Conservation (phyloP, 92 coral and sea anemone genomes). For the Porites cylindrica region DNA sequence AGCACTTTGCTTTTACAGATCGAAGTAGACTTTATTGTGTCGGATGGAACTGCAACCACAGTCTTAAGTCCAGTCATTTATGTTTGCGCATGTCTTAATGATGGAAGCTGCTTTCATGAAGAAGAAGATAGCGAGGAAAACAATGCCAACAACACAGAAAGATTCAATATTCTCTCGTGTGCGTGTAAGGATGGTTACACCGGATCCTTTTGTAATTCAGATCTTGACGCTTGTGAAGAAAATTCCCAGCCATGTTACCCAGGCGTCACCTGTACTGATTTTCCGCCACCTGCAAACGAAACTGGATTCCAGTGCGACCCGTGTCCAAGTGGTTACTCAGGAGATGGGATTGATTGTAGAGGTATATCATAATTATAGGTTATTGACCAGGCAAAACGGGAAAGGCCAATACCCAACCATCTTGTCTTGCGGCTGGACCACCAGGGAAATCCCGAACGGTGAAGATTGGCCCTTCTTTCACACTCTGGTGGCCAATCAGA, state of each 20-base stretch:
- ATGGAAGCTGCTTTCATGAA: constrained; percentile 62
- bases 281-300: constrained; percentile 67
- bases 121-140: constrained; percentile 13
- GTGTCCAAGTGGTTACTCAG: constrained; percentile 80
- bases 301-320: constrained; percentile 77
- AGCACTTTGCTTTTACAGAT: constrained; percentile 35
- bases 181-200: constrained; percentile 71
- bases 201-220: constrained; percentile 71
- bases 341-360: constrained; percentile 74
- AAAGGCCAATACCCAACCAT: neutral
- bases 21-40: constrained; percentile 61
- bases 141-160: constrained; percentile 13
- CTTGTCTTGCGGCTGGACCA: too few species aligned
- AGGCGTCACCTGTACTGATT: constrained; percentile 64
- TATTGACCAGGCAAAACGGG: too few species aligned
- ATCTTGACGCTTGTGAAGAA: constrained; percentile 60
- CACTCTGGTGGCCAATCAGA: too few species aligned
- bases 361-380: constrained; percentile 44
- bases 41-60: constrained; percentile 64
- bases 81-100: constrained; percentile 84
- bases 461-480: too few species aligned
- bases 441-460: too few species aligned
- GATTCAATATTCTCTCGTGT: constrained; percentile 62
- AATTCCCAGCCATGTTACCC: constrained; percentile 61
- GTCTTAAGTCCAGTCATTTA: constrained; percentile 61